Conservation (phyloP, 2,113 vertebrate genomes). For the Carassius auratus region DNA sequence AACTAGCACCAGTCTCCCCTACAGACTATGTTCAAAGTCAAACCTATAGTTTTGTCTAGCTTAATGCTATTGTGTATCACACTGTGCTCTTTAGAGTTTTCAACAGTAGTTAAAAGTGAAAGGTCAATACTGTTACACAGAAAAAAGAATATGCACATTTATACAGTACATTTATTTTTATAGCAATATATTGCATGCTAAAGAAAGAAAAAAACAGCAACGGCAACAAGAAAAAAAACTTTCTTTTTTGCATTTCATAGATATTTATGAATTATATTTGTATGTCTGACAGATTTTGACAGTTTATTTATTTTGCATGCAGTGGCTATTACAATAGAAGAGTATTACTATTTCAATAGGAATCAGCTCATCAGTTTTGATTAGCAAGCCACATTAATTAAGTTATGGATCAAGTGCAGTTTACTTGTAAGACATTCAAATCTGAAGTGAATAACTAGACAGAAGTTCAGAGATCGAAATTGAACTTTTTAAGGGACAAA, state of each 20-base stretch:
- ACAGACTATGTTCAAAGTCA: neutral
- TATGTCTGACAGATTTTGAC: neutral
- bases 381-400: neutral
- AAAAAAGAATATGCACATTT: neutral
- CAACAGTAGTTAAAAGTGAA: neutral
- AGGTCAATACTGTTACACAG: neutral
- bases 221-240: too few species aligned
- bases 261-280: too few species aligned
- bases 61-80: neutral
- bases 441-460: too few species aligned
- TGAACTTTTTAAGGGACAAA: too few species aligned
- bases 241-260: too few species aligned
- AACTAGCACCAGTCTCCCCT: neutral
- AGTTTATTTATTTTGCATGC: neutral
- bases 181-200: too few species aligned
- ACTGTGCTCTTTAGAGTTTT: neutral
- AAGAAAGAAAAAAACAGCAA: too few species aligned
- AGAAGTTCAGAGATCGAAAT: too few species aligned
- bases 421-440: too few species aligned
- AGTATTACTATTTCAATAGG: neutral
- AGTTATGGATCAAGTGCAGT: too few species aligned
- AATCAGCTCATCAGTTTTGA: neutral
- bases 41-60: neutral
- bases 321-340: neutral
- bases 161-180: too few species aligned